Percentiles rank a stretch among this genome's conserved stretches.
These are phyloP conservation scores for Pyrrhia umbra DNA, from an alignment of 2,888 invertebrate species.

Conservation along the genomic window DNA sequence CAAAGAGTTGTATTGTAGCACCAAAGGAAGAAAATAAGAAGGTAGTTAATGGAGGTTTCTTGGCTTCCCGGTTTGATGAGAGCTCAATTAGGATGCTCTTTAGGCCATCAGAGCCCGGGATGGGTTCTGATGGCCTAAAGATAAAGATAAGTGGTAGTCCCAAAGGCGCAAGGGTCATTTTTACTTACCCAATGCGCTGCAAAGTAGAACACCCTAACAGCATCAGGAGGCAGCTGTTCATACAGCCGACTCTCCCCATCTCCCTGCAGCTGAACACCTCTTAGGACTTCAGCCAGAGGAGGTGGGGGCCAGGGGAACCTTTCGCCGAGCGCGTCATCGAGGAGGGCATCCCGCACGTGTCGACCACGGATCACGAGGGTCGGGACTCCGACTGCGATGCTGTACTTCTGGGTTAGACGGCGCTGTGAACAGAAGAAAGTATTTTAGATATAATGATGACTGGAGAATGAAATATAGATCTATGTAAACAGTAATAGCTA, in stretches of 20 bases:
- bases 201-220: slow-evolving; percentile 95
- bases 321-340: slow-evolving; percentile 91
- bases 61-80: no score
- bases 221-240: slow-evolving; percentile 90
- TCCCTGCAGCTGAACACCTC: slow-evolving; percentile 86
- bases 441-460: background rate
- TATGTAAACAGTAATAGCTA: no score
- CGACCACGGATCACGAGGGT: slow-evolving; percentile 93
- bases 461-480: no score
- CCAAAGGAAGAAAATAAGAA: no score
- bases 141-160: no score
- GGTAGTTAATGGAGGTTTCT: no score
- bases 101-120: no score
- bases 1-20: no score
- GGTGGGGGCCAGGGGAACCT: slow-evolving; percentile 95
- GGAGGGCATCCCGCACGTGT: slow-evolving; percentile 91
- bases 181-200: slow-evolving; percentile 96
- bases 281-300: slow-evolving; percentile 90
- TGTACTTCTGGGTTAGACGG: slow-evolving; percentile 93
- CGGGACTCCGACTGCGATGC: slow-evolving; percentile 94
- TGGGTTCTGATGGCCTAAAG: no score
- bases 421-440: slow-evolving; percentile 88
- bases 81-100: no score
- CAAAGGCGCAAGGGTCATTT: background rate
- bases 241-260: slow-evolving; percentile 83